Evolutionary conservation across 2,888 invertebrate species (phyloP).

Genomic region (Allygus modestus): DNA sequence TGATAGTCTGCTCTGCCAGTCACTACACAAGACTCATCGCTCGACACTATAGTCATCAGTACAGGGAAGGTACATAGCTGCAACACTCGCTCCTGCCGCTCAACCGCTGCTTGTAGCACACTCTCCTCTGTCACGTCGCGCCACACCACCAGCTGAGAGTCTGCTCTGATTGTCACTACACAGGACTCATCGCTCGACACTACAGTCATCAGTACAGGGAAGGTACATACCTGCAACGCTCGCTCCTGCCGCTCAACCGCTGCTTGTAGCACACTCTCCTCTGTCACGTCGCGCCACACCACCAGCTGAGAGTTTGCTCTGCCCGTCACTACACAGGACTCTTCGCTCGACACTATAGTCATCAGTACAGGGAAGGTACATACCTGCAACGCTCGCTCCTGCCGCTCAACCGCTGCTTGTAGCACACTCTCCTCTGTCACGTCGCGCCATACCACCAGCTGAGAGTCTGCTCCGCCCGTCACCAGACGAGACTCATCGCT

Average conservation of each 20-base stretch:
- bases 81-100: slow-evolving; percentile 80
- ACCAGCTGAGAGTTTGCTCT: no score
- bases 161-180: slow-evolving; percentile 91
- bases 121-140: slow-evolving; percentile 90
- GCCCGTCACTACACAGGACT: no score
- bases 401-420: slow-evolving; percentile 75
- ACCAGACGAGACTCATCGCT: slow-evolving; percentile 83
- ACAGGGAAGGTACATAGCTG: no score
- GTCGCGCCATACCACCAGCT: slow-evolving; percentile 91
- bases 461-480: slow-evolving; percentile 94
- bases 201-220: no score
- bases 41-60: no score
- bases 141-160: slow-evolving; percentile 91
- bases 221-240: no score
- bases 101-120: slow-evolving; percentile 75
- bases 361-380: no score
- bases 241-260: no score
- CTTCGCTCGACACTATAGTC: no score
- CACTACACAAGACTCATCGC: slow-evolving; percentile 82
- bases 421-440: slow-evolving; percentile 86
- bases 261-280: no score
- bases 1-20: slow-evolving; percentile 94
- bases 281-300: no score
- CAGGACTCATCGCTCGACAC: slow-evolving; percentile 82
- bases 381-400: slow-evolving; percentile 80